Conservation (phyloP, 2,888 invertebrate species). For the Drosophila borealis region DNA sequence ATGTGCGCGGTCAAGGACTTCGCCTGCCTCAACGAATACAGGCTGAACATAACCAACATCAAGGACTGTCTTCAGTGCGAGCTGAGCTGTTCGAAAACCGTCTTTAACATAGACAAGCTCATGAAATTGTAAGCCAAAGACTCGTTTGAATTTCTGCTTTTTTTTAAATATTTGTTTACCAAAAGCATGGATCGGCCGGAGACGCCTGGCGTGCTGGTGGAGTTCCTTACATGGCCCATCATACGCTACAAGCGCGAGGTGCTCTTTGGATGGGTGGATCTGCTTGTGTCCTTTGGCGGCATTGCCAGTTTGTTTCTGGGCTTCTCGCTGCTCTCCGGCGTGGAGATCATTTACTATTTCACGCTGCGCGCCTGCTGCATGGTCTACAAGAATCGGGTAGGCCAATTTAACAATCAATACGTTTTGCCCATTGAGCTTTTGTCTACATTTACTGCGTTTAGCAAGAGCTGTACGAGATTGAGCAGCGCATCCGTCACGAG, state of each 20-base stretch:
- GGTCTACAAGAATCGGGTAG: conserved; percentile 84
- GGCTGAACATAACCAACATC: conserved; percentile 87
- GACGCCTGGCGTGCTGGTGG: conserved; percentile 78
- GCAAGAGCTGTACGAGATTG: conserved; percentile 83
- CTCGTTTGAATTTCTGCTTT: too few species aligned
- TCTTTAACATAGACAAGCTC: conserved; percentile 91
- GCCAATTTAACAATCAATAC: background rate
- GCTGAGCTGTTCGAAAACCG: conserved; percentile 90
- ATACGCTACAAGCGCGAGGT: conserved; percentile 92
- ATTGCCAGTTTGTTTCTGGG: conserved; percentile 87
- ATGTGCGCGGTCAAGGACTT: conserved; percentile 88
- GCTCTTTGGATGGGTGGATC: conserved; percentile 93
- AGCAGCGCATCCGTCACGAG: conserved; percentile 79
- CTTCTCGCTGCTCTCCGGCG: conserved; percentile 91
- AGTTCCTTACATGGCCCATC: conserved; percentile 90
- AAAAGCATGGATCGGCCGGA: conserved; percentile 62
- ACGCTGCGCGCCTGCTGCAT: conserved; percentile 87
- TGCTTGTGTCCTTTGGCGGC: conserved; percentile 87
- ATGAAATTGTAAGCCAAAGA: conserved; percentile 86
- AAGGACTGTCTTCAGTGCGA: conserved; percentile 88
- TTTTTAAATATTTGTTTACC: background rate
- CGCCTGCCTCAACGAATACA: conserved; percentile 87
- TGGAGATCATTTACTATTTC: conserved; percentile 92
- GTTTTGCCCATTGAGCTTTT: background rate
- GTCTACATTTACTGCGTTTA: conserved; percentile 24